These are phyloP conservation scores for Myathropa florea DNA, from an alignment of 2,888 invertebrate genomes.

Conservation along the genomic window DNA sequence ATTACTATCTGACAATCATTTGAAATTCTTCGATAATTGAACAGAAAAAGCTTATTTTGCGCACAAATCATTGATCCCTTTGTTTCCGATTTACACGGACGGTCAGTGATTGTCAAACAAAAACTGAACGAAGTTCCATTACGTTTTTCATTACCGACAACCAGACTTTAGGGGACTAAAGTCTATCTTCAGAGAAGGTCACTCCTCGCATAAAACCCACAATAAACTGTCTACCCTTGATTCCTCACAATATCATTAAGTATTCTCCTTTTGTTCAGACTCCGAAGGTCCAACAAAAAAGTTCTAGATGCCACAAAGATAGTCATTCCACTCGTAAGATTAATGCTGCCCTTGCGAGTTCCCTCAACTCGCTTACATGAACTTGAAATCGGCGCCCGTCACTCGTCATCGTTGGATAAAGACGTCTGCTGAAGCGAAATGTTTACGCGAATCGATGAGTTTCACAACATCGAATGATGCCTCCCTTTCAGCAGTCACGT, in stretches of 20 bases:
- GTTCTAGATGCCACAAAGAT: not conserved
- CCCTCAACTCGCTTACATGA: slow-evolving; percentile 1
- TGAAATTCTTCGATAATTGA: too few relatives aligned
- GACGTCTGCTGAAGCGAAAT: too few relatives aligned
- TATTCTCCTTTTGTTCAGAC: not conserved
- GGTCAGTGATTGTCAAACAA: too few relatives aligned
- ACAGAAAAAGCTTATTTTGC: too few relatives aligned
- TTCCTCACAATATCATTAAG: not conserved
- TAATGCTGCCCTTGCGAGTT: slow-evolving; percentile 15
- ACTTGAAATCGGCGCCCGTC: slow-evolving; percentile 1
- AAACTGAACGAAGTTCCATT: too few relatives aligned
- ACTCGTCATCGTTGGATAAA: not conserved
- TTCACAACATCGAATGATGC: not conserved
- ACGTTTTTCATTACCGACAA: not conserved
- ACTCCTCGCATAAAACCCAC: not conserved
- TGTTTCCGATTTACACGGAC: too few relatives aligned
- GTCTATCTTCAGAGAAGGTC: not conserved
- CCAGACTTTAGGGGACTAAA: not conserved
- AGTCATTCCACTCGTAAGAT: not conserved
- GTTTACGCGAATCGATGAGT: not conserved
- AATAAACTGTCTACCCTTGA: not conserved
- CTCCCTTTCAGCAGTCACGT: slow-evolving; percentile 25
- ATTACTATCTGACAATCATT: too few relatives aligned
- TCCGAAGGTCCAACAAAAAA: not conserved
- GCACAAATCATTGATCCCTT: too few relatives aligned